A percentile compares a stretch with the other conserved stretches of the same genome.
Evolutionary conservation across 2,888 invertebrate genomes (phyloP).

Genomic region (Eilema caniola): DNA sequence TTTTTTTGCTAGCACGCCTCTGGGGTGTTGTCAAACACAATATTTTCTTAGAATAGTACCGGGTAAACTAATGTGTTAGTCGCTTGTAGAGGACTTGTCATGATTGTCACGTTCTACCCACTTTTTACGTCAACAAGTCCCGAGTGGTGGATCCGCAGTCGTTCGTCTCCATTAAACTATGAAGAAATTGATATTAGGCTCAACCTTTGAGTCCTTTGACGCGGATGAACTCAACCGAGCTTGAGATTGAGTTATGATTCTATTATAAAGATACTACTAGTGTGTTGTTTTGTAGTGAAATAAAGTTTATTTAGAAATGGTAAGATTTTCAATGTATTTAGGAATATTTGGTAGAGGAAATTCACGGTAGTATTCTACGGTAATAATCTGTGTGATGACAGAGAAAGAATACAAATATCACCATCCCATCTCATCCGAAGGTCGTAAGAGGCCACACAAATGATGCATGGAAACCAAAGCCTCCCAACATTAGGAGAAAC

Average conservation of each 20-base stretch:
- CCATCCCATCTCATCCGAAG: no score
- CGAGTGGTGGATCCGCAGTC: not conserved
- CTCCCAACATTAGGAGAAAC: no score
- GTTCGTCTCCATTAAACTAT: slow-evolving; percentile 11
- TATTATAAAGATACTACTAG: not conserved
- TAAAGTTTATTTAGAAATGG: not conserved
- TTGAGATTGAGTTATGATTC: not conserved
- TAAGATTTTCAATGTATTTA: not conserved
- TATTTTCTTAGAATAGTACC: slow-evolving; percentile 30
- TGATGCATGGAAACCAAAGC: no score
- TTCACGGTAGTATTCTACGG: no score
- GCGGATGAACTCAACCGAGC: not conserved
- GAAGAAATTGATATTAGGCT: slow-evolving; percentile 15
- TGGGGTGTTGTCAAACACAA: slow-evolving; percentile 45
- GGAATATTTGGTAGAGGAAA: not conserved
- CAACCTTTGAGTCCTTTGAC: not conserved
- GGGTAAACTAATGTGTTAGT: slow-evolving; percentile 40
- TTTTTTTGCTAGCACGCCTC: slow-evolving; percentile 40
- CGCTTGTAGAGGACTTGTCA: slow-evolving; percentile 23
- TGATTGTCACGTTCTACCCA: slow-evolving; percentile 33
- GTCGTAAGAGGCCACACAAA: no score
- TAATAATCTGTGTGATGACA: no score
- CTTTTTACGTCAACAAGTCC: slow-evolving; percentile 17
- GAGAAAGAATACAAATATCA: no score
- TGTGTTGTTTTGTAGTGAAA: not conserved